A percentile compares a stretch with the other conserved stretches of the same genome.
phyloP scores from a whole-genome alignment of 1,140 invertebrate genomes.

The Scaptomyza hsui region DNA sequence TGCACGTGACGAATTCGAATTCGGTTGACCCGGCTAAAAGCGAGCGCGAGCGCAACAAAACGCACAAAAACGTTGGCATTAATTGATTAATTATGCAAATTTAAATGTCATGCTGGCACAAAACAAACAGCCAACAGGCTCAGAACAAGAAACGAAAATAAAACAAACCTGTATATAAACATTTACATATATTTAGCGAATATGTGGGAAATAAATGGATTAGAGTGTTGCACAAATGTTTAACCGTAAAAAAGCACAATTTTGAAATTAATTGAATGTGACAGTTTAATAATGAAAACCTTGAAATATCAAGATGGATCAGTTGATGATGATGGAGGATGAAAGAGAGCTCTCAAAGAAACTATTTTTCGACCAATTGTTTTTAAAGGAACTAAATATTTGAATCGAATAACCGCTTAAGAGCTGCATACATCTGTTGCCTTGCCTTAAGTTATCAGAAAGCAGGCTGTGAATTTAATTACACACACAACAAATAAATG shows the following conservation, averaged over 20 bases:
- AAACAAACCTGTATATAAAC: slow-evolving; percentile 3
- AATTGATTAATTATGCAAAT: slow-evolving; percentile 81
- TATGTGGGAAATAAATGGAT: slow-evolving; percentile 5
- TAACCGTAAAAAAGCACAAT: not conserved
- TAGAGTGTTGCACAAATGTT: slow-evolving; percentile 3
- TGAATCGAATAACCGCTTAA: too few relatives aligned
- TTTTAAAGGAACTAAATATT: too few relatives aligned
- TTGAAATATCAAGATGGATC: too few relatives aligned
- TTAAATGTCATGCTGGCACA: slow-evolving; percentile 41
- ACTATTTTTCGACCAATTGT: too few relatives aligned
- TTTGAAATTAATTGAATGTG: too few relatives aligned
- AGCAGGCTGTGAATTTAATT: too few relatives aligned
- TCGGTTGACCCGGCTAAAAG: slow-evolving; percentile 31
- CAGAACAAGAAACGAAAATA: not conserved
- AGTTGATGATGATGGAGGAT: too few relatives aligned
- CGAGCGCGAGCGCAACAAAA: not conserved
- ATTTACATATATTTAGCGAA: not conserved
- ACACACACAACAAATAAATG: too few relatives aligned
- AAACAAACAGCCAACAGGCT: slow-evolving; percentile 36
- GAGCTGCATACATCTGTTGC: too few relatives aligned
- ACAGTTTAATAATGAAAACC: too few relatives aligned
- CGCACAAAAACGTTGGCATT: slow-evolving; percentile 59
- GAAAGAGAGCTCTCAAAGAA: too few relatives aligned
- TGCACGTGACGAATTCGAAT: slow-evolving; percentile 64
- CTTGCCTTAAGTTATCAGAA: too few relatives aligned